Evolutionary conservation across 1,140 invertebrate genomes (phyloP), one percentile per base, ranked within the genome.

Genomic region (Megalonaias nervosa): DNA sequence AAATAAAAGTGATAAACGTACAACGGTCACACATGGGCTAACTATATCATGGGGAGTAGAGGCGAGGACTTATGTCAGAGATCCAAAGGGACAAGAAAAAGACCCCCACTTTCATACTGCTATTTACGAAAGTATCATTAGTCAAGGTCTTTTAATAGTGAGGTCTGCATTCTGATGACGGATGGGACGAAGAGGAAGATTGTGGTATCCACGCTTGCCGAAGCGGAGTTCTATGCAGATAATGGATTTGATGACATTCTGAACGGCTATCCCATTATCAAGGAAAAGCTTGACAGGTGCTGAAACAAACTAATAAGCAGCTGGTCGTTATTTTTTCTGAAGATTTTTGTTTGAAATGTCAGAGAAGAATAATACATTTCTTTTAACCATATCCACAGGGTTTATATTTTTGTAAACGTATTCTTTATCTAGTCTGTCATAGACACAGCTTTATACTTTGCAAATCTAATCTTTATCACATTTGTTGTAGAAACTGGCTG

Each of bases 181-280:
- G 82, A 79, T 57, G 87, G 88, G 16, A 86, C 75, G 11, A 86
- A 84, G 58, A 73, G 84, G 31, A 82, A 82, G 13, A 85, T 91
- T 67, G 84, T 85, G 38, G 88, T 89, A 3, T 90, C 89, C n/a
- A 91, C 89, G 11, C 71, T 91, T 14, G 71, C 81, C 0, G 89
- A 91, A 66, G 85, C 88, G 11, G 84, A 89, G 69, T 86, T 90
- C 68, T 91, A 85, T 81, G 88, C 89, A 19, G 81, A 84, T n/a
- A 79, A 83, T 79, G 90, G 89, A 59, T 91, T 87, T 79, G 89
- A 90, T 64, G 90, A 91, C 72, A 90, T 91, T 59, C 74, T 91
- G 12, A 86, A 85, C 74, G 89, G 82, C 3, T 83, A 77, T 75
- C 86, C 88, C 3, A 82, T 91, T 23, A 84, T 83, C 23, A 76